A percentile compares a stretch with the other conserved stretches of the same genome.
phyloP scores from a whole-genome alignment of 2,888 invertebrate genomes.

The Cheilosia scutellata region DNA sequence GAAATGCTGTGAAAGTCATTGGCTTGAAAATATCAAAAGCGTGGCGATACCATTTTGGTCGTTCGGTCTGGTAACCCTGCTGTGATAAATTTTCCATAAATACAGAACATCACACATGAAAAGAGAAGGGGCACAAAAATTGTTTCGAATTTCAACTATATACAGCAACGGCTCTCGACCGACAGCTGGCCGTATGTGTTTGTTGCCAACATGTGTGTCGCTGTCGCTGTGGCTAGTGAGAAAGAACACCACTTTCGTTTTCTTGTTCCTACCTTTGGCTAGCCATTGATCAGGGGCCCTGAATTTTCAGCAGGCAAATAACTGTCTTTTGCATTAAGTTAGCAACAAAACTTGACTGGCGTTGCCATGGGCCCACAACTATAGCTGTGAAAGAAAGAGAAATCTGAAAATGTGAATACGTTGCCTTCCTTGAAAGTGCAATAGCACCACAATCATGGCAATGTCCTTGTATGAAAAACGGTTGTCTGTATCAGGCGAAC shows the following conservation, averaged over 20 bases:
- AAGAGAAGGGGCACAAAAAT: too few species aligned
- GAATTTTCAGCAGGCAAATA: constrained; percentile 68
- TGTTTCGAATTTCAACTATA: too few species aligned
- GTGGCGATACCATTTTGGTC: too few species aligned
- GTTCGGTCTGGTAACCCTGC: too few species aligned
- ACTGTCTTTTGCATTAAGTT: neutral
- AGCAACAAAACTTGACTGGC: neutral
- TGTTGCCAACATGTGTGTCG: constrained; percentile 62
- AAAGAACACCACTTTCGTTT: constrained; percentile 83
- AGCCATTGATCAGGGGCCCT: constrained; percentile 83
- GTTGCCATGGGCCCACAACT: constrained; percentile 53
- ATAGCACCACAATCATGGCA: constrained; percentile 79
- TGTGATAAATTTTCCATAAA: too few species aligned
- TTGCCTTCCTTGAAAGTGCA: constrained; percentile 25
- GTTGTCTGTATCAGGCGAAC: constrained; percentile 81
- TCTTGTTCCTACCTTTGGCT: constrained; percentile 84
- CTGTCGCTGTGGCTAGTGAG: constrained; percentile 40
- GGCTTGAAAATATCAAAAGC: too few species aligned
- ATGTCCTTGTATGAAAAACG: constrained; percentile 84
- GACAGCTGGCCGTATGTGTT: constrained; percentile 67
- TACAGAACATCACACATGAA: too few species aligned
- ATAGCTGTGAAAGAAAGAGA: constrained; percentile 19
- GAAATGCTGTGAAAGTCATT: too few species aligned
- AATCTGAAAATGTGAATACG: neutral
- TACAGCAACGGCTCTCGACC: constrained; percentile 15